phyloP scores from a whole-genome alignment of 1,140 invertebrate genomes.

The Euwallacea fornicatus region DNA sequence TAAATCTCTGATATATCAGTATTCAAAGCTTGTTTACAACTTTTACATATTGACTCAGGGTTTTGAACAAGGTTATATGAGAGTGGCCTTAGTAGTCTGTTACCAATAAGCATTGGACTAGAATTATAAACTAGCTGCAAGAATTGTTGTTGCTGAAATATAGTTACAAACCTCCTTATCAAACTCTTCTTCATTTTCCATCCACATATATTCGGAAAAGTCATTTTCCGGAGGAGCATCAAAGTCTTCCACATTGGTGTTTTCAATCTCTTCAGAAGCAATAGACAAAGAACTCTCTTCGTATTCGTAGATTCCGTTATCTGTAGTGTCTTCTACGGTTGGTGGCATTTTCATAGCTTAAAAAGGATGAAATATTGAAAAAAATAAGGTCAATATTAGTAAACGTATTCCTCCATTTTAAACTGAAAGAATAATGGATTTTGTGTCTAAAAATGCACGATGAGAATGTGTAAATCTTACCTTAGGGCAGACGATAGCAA shows the following conservation, averaged over 20 bases:
- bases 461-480: neutral
- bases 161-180: slow-evolving; percentile 71
- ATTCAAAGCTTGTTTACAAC: neutral
- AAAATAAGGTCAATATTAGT: slow-evolving; percentile 28
- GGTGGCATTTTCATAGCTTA: slow-evolving; percentile 63
- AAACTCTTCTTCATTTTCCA: slow-evolving; percentile 89
- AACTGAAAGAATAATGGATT: neutral
- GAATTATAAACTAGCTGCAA: neutral
- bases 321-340: slow-evolving; percentile 52
- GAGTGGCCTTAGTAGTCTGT: slow-evolving; percentile 1
- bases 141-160: neutral
- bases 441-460: neutral
- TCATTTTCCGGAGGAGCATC: slow-evolving; percentile 65
- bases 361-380: slow-evolving; percentile 26
- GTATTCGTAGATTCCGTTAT: slow-evolving; percentile 59
- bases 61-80: slow-evolving; percentile 22
- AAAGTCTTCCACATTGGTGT: slow-evolving; percentile 57
- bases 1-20: too few relatives aligned
- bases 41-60: slow-evolving; percentile 2
- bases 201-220: slow-evolving; percentile 88
- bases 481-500: neutral
- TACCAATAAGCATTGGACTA: neutral
- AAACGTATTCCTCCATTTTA: slow-evolving; percentile 27
- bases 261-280: slow-evolving; percentile 53
- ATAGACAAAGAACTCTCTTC: slow-evolving; percentile 53